Conservation (phyloP, 2,797 vertebrate species). For the Sardinella longiceps region DNA sequence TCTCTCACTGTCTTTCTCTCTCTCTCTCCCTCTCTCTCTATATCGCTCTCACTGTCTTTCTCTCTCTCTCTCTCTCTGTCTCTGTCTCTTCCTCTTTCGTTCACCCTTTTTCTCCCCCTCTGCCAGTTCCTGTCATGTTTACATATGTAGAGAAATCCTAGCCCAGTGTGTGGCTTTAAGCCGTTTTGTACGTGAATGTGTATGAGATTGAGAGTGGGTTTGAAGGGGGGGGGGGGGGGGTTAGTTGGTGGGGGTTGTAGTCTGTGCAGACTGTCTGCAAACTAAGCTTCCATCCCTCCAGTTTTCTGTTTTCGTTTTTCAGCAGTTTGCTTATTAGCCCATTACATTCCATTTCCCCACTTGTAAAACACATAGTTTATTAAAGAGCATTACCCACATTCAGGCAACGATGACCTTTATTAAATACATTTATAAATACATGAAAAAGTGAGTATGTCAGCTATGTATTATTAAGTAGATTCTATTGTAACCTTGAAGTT, state of each 20-base stretch:
- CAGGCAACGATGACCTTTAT: not conserved
- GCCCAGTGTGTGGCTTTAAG: conserved; percentile 2
- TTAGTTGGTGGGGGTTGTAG: not conserved
- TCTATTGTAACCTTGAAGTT: not conserved
- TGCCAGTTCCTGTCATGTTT: conserved; percentile 10
- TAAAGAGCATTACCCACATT: not conserved
- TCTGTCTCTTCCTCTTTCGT: not conserved
- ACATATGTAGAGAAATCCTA: conserved; percentile 23
- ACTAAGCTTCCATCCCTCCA: not conserved
- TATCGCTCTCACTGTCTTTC: not conserved
- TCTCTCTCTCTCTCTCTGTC: not conserved
- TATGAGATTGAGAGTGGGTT: not conserved
- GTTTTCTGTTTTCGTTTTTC: not conserved
- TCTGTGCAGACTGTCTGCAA: not conserved
- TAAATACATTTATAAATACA: not conserved
- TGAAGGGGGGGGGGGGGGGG: too few species aligned
- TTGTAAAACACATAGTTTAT: not conserved
- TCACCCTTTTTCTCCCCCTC: not conserved
- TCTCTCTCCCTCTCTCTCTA: conserved; percentile 1
- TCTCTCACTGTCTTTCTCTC: not conserved
- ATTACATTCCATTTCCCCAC: not conserved
- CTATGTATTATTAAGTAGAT: not conserved
- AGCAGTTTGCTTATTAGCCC: not conserved
- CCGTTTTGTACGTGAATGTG: conserved; percentile 11
- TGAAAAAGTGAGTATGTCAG: not conserved